phyloP scores from a whole-genome alignment of 2,797 vertebrate species.

The Ptychobarbus kaznakovi region DNA sequence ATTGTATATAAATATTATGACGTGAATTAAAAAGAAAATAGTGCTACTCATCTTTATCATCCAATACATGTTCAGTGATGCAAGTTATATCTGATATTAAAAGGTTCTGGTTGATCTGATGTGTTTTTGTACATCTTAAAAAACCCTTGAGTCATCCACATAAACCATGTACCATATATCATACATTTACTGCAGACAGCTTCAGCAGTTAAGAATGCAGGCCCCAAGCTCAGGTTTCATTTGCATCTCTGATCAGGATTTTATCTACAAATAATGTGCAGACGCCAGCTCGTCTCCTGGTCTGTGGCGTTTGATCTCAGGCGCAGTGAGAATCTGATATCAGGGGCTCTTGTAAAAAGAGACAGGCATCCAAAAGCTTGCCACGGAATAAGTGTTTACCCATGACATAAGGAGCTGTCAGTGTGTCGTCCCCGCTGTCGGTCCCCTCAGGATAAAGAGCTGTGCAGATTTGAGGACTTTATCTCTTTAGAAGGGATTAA shows the following conservation, averaged over 20 bases:
- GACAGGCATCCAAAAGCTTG: constrained; percentile 47
- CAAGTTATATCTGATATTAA: constrained; percentile 30
- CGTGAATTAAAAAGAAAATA: background rate
- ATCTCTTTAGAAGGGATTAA: constrained; percentile 44
- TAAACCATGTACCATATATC: constrained; percentile 42
- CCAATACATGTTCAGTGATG: background rate
- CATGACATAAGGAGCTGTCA: constrained; percentile 62
- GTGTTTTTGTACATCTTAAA: constrained; percentile 43
- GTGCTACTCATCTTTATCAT: background rate
- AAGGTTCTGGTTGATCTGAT: constrained; percentile 37
- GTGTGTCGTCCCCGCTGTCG: constrained; percentile 42
- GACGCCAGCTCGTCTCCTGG: constrained; percentile 53
- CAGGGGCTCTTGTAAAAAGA: constrained; percentile 58
- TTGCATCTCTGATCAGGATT: constrained; percentile 68
- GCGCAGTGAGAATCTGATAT: constrained; percentile 64
- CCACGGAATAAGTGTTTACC: constrained; percentile 55
- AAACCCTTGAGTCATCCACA: constrained; percentile 36
- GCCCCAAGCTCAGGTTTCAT: constrained; percentile 63
- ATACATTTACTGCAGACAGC: constrained; percentile 41
- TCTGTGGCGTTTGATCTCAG: constrained; percentile 54
- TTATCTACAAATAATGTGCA: constrained; percentile 61
- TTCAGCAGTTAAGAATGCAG: constrained; percentile 37
- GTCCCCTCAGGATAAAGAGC: constrained; percentile 41
- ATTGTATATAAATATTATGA: background rate
- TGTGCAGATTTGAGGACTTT: constrained; percentile 48